phyloP scores from a whole-genome alignment of 2,888 invertebrate genomes.

The Teleogryllus oceanicus region DNA sequence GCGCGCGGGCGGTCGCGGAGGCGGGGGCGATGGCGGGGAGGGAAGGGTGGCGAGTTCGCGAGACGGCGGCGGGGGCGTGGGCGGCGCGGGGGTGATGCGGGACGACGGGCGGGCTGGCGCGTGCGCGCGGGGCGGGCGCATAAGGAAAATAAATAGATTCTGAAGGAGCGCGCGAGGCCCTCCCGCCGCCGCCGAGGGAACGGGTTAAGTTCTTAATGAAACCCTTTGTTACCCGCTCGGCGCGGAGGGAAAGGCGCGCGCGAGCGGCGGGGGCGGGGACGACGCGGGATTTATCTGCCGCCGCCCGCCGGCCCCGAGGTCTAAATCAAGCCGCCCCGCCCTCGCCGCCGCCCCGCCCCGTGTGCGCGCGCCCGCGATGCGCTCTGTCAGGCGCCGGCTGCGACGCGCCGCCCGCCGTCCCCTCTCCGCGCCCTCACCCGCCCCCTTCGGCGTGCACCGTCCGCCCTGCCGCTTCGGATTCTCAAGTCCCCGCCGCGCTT shows the following conservation, averaged over 20 bases:
- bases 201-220: slow-evolving; percentile 18
- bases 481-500: too few relatives aligned
- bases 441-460: background rate
- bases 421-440: background rate
- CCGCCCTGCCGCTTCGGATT: too few relatives aligned
- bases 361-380: background rate
- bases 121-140: background rate
- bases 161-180: background rate
- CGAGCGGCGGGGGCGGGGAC: background rate
- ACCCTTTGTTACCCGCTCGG: slow-evolving; percentile 9
- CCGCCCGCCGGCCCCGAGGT: slow-evolving; percentile 18
- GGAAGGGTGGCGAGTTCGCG: background rate
- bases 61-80: too few relatives aligned
- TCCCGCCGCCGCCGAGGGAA: slow-evolving; percentile 6
- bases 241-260: background rate
- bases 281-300: slow-evolving; percentile 9
- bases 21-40: background rate
- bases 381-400: slow-evolving; percentile 18
- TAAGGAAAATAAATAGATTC: slow-evolving; percentile 18
- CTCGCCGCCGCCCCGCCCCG: background rate
- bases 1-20: background rate
- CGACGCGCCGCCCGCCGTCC: background rate
- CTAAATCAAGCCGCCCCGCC: slow-evolving; percentile 6
- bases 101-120: background rate
- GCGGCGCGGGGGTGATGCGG: too few relatives aligned